Percentiles rank a stretch among this genome's conserved stretches.
phyloP scores from a whole-genome alignment of 2,113 vertebrate species.

The Catharus minimus region DNA sequence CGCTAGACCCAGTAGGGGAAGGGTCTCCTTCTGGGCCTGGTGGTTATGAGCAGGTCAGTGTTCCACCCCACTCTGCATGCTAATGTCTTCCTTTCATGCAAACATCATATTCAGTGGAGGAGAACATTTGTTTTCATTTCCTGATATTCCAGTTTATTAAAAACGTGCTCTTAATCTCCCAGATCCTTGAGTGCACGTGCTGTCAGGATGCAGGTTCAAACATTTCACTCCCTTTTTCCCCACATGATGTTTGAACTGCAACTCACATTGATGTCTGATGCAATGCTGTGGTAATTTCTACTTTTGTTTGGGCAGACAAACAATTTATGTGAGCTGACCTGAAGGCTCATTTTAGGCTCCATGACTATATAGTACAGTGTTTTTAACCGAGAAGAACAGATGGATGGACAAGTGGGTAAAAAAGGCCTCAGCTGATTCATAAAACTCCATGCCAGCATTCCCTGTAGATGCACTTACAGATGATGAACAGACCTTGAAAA shows the following conservation, averaged over 20 bases:
- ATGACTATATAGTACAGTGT: not conserved
- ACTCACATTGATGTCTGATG: not conserved
- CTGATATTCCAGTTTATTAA: constrained; percentile 34
- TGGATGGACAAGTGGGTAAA: not conserved
- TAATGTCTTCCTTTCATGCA: constrained; percentile 26
- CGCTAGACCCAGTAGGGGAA: not conserved
- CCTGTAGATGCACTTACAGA: not conserved
- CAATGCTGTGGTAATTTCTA: not conserved
- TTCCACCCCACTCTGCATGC: not conserved
- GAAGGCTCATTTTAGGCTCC: not conserved
- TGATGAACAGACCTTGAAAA: not conserved
- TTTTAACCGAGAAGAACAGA: not conserved
- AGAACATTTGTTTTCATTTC: constrained; percentile 54
- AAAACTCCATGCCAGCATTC: not conserved
- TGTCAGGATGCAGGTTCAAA: constrained; percentile 5
- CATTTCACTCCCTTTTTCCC: not conserved
- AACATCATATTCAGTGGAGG: not conserved
- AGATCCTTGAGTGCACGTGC: not conserved
- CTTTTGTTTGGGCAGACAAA: constrained; percentile 8
- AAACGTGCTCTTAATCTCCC: constrained; percentile 15
- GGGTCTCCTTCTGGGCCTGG: not conserved
- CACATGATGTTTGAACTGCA: not conserved
- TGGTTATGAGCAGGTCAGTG: not conserved
- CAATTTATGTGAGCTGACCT: not conserved
- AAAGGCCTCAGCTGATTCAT: not conserved